phyloP scores from a whole-genome alignment of 53 echinoderm and acorn worm species.

The Holothuria scabra region DNA sequence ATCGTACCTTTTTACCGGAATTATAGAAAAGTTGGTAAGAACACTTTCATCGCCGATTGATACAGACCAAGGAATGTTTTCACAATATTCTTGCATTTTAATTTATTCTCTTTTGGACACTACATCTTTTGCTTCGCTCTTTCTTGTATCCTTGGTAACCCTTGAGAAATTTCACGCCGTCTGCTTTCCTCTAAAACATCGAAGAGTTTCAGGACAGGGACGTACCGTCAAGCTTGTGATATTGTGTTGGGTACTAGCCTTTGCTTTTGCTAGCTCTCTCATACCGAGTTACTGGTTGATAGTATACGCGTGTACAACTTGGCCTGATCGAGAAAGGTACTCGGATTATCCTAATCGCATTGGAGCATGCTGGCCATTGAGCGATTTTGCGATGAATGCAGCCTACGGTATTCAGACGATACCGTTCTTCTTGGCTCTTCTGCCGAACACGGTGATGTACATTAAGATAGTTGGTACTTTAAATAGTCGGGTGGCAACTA shows the following conservation, averaged over 20 bases:
- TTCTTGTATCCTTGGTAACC: conserved; percentile 37
- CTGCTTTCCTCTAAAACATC: conserved; percentile 43
- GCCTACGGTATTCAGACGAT: conserved; percentile 43
- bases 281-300: conserved; percentile 38
- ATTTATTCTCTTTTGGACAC: conserved; percentile 33
- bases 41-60: conserved; percentile 22
- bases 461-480: conserved; percentile 12
- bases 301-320: neutral
- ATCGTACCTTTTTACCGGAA: conserved; percentile 38
- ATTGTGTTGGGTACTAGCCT: conserved; percentile 26
- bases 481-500: conserved; percentile 29
- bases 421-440: conserved; percentile 31
- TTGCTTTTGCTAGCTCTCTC: conserved; percentile 8
- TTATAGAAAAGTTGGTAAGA: conserved; percentile 43
- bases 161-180: conserved; percentile 52
- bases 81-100: conserved; percentile 19
- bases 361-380: conserved; percentile 14
- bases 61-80: conserved; percentile 42
- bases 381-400: neutral
- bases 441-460: conserved; percentile 46
- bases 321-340: conserved; percentile 23
- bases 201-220: conserved; percentile 19
- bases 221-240: conserved; percentile 27
- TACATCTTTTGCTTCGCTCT: conserved; percentile 40
- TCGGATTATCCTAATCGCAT: neutral